Evolutionary conservation across 1,140 invertebrate species (phyloP), one percentile per base, ranked within the genome.

Genomic region (Nymphalis io): DNA sequence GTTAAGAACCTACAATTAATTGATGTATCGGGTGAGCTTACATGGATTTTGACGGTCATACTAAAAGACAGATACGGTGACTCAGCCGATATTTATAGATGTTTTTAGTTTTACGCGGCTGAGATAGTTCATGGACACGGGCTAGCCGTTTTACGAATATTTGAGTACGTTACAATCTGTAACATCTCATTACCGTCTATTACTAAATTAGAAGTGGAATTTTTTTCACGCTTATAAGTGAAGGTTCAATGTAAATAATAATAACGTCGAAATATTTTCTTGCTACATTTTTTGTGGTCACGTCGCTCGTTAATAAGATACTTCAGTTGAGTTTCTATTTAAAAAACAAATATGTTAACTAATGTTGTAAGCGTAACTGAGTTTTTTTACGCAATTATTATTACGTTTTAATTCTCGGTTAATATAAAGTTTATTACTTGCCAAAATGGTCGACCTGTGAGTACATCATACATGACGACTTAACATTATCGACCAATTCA

Each of bases 21-120:
- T 20, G 3, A 20, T 51, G 46, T 51, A 51, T 10, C 10, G 20
- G 4, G 11, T 20, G 16, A 10, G 46, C 12, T 20, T 51, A 20
- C 16, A 51, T 51, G 46, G 18, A 51, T 51, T 51, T 46, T 61
- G 42, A 27, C 21, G 60, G 60, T 61, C 60, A 46, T 16, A 59
- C 44, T 27, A n/a, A 23, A 48, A 61, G 39, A 16, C 15, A 46
- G 8, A 23, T 59, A 20, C 16, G 23, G 51, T 79, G 77, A 81
- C 42, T 81, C 80, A 82, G 46, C n/a, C 60, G 68, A 68, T 78
- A 75, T 82, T 80, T 80, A 73, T 80, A 78, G 76, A 70, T 70
- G 70, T 65, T 78, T 76, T 74, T 75, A 75, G 73, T 78, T 72
- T 78, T 71, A 76, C 75, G 44, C 44, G 67, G 73, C 57, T 58